These are phyloP conservation scores for Gila orcuttii DNA, from an alignment of 2,113 vertebrate species.

Conservation along the genomic window DNA sequence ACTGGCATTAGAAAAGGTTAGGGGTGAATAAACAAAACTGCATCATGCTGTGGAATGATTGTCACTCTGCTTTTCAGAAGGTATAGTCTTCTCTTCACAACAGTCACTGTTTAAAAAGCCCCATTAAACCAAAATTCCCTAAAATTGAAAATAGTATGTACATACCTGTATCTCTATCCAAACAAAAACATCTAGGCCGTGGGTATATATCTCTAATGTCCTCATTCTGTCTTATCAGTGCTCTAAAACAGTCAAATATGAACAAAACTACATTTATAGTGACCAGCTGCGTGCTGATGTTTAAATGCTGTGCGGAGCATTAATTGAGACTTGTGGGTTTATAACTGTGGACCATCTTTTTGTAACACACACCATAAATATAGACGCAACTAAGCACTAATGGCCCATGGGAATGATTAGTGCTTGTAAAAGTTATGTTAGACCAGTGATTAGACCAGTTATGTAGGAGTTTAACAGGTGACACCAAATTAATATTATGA, in stretches of 20 bases:
- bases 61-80: neutral
- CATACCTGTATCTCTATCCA: neutral
- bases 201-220: neutral
- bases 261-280: neutral
- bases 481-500: too few relatives aligned
- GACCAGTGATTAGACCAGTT: too few relatives aligned
- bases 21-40: neutral
- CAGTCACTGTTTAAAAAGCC: neutral
- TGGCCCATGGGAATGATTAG: too few relatives aligned
- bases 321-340: neutral
- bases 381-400: too few relatives aligned
- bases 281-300: neutral
- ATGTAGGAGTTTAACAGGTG: too few relatives aligned
- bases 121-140: neutral
- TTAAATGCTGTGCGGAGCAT: neutral
- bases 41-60: neutral
- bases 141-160: neutral
- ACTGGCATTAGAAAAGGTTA: neutral
- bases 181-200: neutral
- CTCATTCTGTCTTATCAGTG: neutral
- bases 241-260: slow-evolving; percentile 12
- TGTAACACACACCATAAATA: neutral
- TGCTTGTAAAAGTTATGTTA: too few relatives aligned
- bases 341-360: neutral
- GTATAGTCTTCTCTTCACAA: neutral